Evolutionary conservation across 2,888 invertebrate genomes (phyloP), one percentile per base, ranked within the genome.

Genomic region (Timandra comae): DNA sequence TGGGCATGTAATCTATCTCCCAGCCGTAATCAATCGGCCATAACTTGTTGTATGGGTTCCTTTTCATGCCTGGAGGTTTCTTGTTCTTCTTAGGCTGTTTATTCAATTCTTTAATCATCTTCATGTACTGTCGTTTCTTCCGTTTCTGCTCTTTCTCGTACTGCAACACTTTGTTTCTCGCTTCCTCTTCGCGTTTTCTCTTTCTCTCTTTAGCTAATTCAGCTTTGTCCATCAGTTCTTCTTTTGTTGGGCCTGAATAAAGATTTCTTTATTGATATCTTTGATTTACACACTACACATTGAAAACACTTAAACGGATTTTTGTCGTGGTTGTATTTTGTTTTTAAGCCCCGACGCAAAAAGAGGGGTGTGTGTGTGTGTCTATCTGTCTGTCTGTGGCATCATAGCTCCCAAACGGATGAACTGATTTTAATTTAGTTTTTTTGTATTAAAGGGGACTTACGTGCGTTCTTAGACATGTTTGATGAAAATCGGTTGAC

Each of bases 11-110:
- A 8, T 65, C 54, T 0, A 66, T 57, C 7, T 65, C 66, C 68
- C 66, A 66, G 0, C 66, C 65, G 3, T 68, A 68, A 1, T 66
- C 64, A 0, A 60, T 12, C 0, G 60, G 59, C 61, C 59, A 65
- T 47, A 49, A 51, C 3, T n/a, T 6, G 1, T 36, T 33, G 1
- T 41, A 40, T 0, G 29, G 38, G 0, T 13, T n/a, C 3, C 12
- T 27, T 2, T 13, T 12, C 0, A 29, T 22, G 1, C 22, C 12
- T 2, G 0, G 20, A 3, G 2, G 3, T 7, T 4, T 26, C n/a
- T 6, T 21, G 34, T 49, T 5, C 37, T 43, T 0, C 26, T 30
- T 0, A 35, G 8, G 6, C 10, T 26, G 1, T 13, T 30, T 11
- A n/a, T 28, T 20, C 21, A 28, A 27, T 12, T 35, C 37, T 13